A percentile compares a stretch with the other conserved stretches of the same genome.
phyloP scores from a whole-genome alignment of 2,113 vertebrate genomes.

The Pipra filicauda region DNA sequence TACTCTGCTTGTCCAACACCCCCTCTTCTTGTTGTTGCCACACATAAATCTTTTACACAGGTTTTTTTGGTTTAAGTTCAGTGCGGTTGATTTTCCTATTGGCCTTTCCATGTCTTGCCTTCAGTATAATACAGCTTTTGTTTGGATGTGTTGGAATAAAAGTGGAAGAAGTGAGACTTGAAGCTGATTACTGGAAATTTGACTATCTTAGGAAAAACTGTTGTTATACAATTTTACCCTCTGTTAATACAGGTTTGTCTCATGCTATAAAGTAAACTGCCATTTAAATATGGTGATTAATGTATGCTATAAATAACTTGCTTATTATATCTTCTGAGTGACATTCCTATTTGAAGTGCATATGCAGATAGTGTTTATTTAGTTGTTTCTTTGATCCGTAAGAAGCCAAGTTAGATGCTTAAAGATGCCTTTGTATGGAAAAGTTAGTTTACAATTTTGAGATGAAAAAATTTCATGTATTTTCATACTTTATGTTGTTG shows the following conservation, averaged over 20 bases:
- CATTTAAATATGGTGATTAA: background rate
- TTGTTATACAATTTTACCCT: background rate
- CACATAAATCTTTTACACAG: background rate
- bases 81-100: background rate
- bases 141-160: background rate
- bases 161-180: background rate
- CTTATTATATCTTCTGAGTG: background rate
- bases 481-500: background rate
- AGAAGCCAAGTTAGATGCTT: background rate
- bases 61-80: background rate
- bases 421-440: background rate
- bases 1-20: background rate
- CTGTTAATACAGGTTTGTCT: background rate
- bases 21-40: background rate
- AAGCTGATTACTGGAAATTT: background rate
- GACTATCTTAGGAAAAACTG: background rate
- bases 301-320: background rate
- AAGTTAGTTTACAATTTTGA: background rate
- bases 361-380: background rate
- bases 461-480: background rate
- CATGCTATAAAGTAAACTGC: background rate
- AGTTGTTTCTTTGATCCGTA: background rate
- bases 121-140: background rate
- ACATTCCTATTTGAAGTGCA: background rate
- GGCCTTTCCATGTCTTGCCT: background rate